Base-by-base conservation (phyloP, 2,888 invertebrate genomes). In the Sabellastarte sp. region DNA sequence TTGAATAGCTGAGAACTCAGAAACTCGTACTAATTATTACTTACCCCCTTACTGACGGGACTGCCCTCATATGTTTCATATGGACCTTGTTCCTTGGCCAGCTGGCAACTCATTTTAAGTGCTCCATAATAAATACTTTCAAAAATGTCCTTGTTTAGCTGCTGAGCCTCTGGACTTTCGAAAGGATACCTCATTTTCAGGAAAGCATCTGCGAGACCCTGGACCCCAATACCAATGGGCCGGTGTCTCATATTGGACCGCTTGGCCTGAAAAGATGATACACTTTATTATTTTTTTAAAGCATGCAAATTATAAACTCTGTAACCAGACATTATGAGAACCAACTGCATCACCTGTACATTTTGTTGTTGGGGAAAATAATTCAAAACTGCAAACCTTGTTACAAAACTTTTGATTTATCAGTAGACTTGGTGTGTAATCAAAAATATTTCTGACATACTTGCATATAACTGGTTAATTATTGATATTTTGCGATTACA, bases 71-170 rank as follows among this genome's bases (percentile, higher is more conserved):
- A 99, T 0, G 95, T 93, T 78, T 93, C 91, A 82, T 99, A 99
- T 0, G 91, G 86, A 3, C 98, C 97, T 53, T 88, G 79, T 77
- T 89, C 88, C 80, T 92, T 89, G 1, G 98, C 95, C 65, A 98
- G 84, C 84, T 98, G 96, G 84, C 93, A 95, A 81, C 95, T 96
- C 0, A 95, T 92, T 84, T 98, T 96, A 67, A 99, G 85, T 0
- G 98, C 95, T n/a, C 92, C 95, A 84, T 91, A 95, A 83, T 99
- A 99, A 71, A 99, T 90, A 0, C 97, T 97, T 87, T 99, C 98
- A 84, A 99, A 99, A 73, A 99, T 96, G 81, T 95, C 91, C 73
- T 90, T 91, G 85, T 99, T 99, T 29, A 99, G 86, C 73, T 90
- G 86, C 65, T 63, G 65, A 10, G 73, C 73, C 50, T 71, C 68